Evolutionary conservation across 2,888 invertebrate species (phyloP), one percentile per base, ranked within the genome.

Genomic region (Monochamus alternatus): DNA sequence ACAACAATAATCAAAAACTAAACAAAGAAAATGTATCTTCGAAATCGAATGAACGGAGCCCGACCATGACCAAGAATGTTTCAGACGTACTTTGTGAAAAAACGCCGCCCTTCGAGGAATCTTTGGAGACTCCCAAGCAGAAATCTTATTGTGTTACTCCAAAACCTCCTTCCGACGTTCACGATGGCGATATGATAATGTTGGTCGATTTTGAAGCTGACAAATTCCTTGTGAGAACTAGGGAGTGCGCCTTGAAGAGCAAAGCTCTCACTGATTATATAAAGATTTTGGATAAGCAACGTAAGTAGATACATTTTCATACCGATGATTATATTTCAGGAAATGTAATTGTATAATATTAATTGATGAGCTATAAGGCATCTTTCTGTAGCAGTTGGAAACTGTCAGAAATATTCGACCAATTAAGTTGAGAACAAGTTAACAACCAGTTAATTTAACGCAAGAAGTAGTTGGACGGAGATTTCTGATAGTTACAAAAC

Each of bases 211-310:
- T 79, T 44, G 66, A 77, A 3, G 76, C 77, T 9, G 77, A 76
- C n/a, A 78, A 76, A 71, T 79, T 87, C 12, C 78, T 80, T 12
- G 76, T 86, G 12, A 81, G 83, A 67, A 87, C 84, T 5, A 85
- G 74, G 70, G 85, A 85, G 44, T 82, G 81, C 43, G 76, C 79
- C 38, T 59, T 55, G 1, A 74, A 79, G 32, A 76, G 82, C 10
- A 82, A 80, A 31, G 78, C 81, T 59, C 65, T 87, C 10, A 75
- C 78, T 5, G 68, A 79, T 12, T 79, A 81, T 73, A 78, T 84
- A 5, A 71, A 72, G 12, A 66, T 52, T 12, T 72, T 82, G 52
- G 72, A 82, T 62, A 81, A 78, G 71, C 62, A 73, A 10, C 43
- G 81, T 81, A 66, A 79, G 77, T 78, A 44, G 60, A 38, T 14